Evolutionary conservation across 2,888 invertebrate genomes (phyloP).

Genomic region (Charanyca ferruginea): DNA sequence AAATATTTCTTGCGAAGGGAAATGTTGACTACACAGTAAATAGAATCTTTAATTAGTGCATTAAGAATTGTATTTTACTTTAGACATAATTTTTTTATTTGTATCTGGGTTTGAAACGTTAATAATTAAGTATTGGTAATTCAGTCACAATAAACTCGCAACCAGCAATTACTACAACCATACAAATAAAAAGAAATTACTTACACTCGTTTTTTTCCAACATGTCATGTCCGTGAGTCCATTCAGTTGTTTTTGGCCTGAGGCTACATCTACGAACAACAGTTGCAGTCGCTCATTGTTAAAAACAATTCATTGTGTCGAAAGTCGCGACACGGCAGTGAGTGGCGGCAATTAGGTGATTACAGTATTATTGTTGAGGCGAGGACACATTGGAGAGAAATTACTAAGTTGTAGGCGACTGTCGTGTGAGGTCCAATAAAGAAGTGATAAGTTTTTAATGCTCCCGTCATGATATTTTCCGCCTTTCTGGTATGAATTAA

Average conservation of each 20-base stretch:
- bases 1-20: too few relatives aligned
- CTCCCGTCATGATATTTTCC: background rate
- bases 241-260: conserved; percentile 46
- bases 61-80: too few relatives aligned
- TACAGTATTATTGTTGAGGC: conserved; percentile 62
- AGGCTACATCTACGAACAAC: conserved; percentile 46
- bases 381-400: conserved; percentile 44
- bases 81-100: too few relatives aligned
- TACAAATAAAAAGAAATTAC: conserved; percentile 21
- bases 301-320: conserved; percentile 70
- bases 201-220: conserved; percentile 14
- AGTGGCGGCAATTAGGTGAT: conserved; percentile 66
- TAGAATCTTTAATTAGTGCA: too few relatives aligned
- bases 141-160: conserved; percentile 7
- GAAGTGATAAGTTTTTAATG: background rate
- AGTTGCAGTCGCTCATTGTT: conserved; percentile 56
- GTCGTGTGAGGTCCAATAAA: background rate
- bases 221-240: conserved; percentile 39
- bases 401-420: background rate
- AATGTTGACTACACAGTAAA: too few relatives aligned
- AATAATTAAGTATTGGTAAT: background rate
- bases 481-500: too few relatives aligned
- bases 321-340: conserved; percentile 66
- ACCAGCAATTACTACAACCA: conserved; percentile 14
- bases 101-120: too few relatives aligned